Evolutionary conservation across 1,140 invertebrate genomes (phyloP).

Genomic region (Bombus impatiens): DNA sequence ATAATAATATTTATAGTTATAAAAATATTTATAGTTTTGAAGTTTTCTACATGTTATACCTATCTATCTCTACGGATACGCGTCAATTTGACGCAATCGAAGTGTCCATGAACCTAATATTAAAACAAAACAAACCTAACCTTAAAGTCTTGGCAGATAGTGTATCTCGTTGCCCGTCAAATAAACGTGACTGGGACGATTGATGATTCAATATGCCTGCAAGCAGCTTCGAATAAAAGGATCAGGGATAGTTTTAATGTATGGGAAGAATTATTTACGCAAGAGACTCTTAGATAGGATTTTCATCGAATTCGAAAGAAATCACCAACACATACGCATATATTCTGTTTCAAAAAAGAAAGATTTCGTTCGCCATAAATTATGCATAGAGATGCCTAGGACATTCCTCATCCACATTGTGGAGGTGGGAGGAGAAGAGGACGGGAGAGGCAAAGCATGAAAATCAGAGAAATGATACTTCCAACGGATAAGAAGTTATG

Average conservation of each 20-base stretch:
- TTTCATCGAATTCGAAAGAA: background rate
- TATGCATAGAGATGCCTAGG: background rate
- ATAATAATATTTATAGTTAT: no score
- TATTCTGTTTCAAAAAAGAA: background rate
- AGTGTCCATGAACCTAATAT: no score
- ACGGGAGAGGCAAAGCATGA: background rate
- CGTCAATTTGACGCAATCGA: no score
- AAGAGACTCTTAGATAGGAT: background rate
- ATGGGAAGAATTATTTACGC: background rate
- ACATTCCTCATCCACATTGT: background rate
- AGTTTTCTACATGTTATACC: no score
- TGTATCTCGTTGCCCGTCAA: background rate
- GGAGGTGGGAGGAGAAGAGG: background rate
- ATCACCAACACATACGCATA: background rate
- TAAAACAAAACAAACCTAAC: background rate
- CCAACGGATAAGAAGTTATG: slow-evolving; percentile 14
- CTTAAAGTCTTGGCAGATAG: background rate
- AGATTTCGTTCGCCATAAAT: background rate
- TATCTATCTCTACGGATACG: no score
- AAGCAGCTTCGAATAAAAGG: background rate
- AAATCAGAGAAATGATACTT: slow-evolving; percentile 30
- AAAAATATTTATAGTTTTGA: no score
- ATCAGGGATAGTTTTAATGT: background rate
- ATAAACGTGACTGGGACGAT: background rate
- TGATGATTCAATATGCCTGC: slow-evolving; percentile 13